These are phyloP conservation scores for Cepaea hortensis DNA, from an alignment of 2,888 invertebrate genomes.

Conservation along the genomic window DNA sequence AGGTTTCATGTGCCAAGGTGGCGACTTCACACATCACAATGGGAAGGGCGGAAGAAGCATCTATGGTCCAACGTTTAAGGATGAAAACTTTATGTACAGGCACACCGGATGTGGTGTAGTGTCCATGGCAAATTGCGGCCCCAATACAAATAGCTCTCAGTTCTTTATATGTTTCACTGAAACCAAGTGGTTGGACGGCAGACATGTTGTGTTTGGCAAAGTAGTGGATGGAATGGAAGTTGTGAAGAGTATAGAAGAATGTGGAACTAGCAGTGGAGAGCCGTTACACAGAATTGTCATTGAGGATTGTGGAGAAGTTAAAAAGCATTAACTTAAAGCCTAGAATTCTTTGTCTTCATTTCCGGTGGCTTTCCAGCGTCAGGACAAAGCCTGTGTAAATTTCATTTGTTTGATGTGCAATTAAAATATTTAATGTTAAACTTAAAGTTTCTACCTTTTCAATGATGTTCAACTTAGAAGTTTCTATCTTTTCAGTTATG, in stretches of 20 bases:
- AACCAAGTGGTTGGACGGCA: constrained; percentile 85
- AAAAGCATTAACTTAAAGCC: neutral
- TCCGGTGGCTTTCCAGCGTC: neutral
- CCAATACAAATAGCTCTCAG: constrained; percentile 96
- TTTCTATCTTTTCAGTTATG: too few species aligned
- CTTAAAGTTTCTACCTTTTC: neutral
- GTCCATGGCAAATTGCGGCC: constrained; percentile 97
- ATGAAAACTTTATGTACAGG: constrained; percentile 96
- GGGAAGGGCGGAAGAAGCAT: constrained; percentile 91
- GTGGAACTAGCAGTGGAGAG: neutral
- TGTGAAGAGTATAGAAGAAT: constrained; percentile 10
- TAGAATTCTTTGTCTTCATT: neutral
- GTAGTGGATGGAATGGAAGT: constrained; percentile 10
- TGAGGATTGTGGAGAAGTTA: constrained; percentile 18
- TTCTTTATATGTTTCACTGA: constrained; percentile 91
- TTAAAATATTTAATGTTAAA: constrained; percentile 2
- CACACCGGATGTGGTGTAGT: constrained; percentile 93
- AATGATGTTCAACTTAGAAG: too few species aligned
- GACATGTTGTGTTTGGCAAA: constrained; percentile 31
- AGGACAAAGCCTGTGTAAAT: neutral
- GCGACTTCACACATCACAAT: constrained; percentile 74
- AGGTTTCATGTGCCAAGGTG: constrained; percentile 75
- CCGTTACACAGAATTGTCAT: neutral
- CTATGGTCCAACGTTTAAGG: constrained; percentile 95
- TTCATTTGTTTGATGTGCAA: neutral